Percentiles rank a stretch among this genome's conserved stretches.
These are phyloP conservation scores for Apoda limacodes DNA, from an alignment of 2,888 invertebrate species.

Conservation along the genomic window DNA sequence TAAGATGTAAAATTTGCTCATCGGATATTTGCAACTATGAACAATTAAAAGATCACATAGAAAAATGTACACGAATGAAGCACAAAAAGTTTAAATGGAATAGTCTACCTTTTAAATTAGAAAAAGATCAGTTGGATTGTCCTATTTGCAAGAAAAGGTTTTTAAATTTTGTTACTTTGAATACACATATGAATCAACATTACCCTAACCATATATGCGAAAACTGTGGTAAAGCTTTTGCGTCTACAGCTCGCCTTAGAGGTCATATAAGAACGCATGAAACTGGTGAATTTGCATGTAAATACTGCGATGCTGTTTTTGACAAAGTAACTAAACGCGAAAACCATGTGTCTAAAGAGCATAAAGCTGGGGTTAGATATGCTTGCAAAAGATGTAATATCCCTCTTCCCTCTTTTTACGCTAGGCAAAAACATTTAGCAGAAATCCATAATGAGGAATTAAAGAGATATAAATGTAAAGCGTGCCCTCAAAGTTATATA, in stretches of 20 bases:
- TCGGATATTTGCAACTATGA: conserved; percentile 37
- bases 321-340: conserved; percentile 54
- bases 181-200: conserved; percentile 65
- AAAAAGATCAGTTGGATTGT: conserved; percentile 57
- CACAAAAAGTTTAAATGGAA: conserved; percentile 32
- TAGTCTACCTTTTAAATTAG: conserved; percentile 50
- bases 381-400: conserved; percentile 55
- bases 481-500: conserved; percentile 57
- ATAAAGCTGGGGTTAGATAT: conserved; percentile 51
- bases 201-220: conserved; percentile 64
- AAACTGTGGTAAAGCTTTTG: conserved; percentile 65
- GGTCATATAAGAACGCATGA: conserved; percentile 67
- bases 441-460: conserved; percentile 58
- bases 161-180: conserved; percentile 50
- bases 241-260: conserved; percentile 54
- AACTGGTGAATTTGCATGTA: conserved; percentile 51
- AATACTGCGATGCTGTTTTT: conserved; percentile 47
- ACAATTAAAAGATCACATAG: conserved; percentile 37
- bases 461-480: conserved; percentile 58
- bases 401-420: conserved; percentile 51
- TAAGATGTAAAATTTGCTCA: conserved; percentile 49
- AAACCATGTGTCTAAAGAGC: conserved; percentile 58
- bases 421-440: conserved; percentile 53
- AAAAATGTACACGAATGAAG: conserved; percentile 36
- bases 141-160: conserved; percentile 53